Conservation (phyloP, 2,113 vertebrate species). For the Circaetus cinerascens region DNA sequence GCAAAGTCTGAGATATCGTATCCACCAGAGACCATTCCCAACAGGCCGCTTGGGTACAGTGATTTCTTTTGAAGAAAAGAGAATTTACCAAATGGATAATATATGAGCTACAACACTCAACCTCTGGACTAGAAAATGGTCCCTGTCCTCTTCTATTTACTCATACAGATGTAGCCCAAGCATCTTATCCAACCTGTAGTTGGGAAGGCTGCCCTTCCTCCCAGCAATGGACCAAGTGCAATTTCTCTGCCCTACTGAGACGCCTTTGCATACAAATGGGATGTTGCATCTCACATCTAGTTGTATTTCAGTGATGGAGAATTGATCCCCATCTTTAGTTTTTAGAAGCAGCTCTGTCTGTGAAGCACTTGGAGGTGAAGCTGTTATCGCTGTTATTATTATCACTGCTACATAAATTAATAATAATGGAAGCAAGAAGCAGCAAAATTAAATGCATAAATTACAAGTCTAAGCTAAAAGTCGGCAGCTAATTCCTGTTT, state of each 20-base stretch:
- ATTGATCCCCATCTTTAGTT: neutral
- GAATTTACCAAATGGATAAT: neutral
- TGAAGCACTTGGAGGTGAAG: conserved; percentile 1
- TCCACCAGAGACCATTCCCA: neutral
- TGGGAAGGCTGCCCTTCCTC: neutral
- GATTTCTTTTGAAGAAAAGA: neutral
- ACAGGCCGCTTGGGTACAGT: neutral
- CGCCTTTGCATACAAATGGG: neutral
- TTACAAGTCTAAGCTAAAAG: conserved; percentile 12
- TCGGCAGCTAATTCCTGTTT: neutral
- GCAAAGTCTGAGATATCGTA: neutral
- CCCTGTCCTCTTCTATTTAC: neutral
- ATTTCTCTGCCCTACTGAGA: neutral
- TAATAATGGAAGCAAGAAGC: conserved; percentile 2
- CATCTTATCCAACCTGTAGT: neutral
- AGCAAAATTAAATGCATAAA: conserved; percentile 44
- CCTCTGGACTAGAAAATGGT: neutral
- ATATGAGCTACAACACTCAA: neutral
- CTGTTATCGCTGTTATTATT: neutral
- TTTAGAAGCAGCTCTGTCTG: neutral
- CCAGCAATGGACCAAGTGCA: neutral
- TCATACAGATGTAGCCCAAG: neutral
- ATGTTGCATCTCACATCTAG: neutral
- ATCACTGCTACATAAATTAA: conserved; percentile 43
- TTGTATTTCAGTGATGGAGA: neutral